Percentiles rank a stretch among this genome's conserved stretches.
These are phyloP conservation scores for Mimachlamys varia DNA, from an alignment of 2,888 invertebrate species.

Conservation along the genomic window DNA sequence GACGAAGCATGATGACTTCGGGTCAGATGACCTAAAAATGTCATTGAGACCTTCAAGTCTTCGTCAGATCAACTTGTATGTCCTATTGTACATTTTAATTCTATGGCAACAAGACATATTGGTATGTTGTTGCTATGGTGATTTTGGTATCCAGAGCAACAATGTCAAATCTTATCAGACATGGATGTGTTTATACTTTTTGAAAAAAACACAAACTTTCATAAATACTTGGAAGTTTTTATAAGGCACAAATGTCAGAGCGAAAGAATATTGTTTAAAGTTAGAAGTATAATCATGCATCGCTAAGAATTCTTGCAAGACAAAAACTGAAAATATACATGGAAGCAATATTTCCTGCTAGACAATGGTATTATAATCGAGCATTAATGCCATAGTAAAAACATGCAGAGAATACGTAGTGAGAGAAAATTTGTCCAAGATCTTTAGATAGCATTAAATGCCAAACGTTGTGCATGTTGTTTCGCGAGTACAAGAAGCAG, in stretches of 20 bases:
- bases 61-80: too few relatives aligned
- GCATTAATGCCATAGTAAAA: not conserved
- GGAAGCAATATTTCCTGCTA: not conserved
- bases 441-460: not conserved
- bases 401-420: not conserved
- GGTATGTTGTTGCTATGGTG: not conserved
- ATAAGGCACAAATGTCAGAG: not conserved
- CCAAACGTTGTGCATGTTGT: not conserved
- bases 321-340: not conserved
- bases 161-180: not conserved
- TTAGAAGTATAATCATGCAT: not conserved
- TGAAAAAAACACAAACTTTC: not conserved
- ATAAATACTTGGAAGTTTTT: not conserved
- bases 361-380: too few relatives aligned
- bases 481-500: not conserved
- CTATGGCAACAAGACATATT: too few relatives aligned
- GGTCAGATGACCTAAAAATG: too few relatives aligned
- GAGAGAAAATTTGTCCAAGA: not conserved
- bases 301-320: not conserved
- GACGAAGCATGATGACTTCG: too few relatives aligned
- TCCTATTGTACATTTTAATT: too few relatives aligned
- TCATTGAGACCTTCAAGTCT: too few relatives aligned
- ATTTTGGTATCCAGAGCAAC: not conserved
- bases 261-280: not conserved
- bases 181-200: not conserved